phyloP scores from a whole-genome alignment of 2,797 vertebrate species.

The Sebastes alutus region DNA sequence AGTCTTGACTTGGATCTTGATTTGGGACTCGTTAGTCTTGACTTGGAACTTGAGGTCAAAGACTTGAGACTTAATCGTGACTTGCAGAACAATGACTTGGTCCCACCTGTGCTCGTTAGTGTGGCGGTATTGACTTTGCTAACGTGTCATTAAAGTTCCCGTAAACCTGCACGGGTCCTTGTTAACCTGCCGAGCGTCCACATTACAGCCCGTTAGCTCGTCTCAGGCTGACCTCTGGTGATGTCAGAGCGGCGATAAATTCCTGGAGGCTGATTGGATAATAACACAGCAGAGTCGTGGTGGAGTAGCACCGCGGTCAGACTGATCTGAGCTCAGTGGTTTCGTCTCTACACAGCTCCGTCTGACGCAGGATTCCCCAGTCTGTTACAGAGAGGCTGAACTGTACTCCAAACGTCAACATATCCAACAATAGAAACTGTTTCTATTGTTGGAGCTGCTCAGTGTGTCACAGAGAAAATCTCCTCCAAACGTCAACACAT shows the following conservation, averaged over 20 bases:
- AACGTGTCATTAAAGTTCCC: conserved; percentile 12
- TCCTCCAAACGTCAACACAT: conserved; percentile 4
- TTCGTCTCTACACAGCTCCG: conserved; percentile 59
- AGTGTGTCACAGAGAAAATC: no score
- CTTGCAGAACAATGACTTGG: neutral
- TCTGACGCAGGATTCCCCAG: conserved; percentile 66
- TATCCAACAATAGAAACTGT: conserved; percentile 39
- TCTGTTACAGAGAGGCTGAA: neutral
- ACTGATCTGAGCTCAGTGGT: conserved; percentile 63
- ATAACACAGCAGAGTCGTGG: conserved; percentile 67
- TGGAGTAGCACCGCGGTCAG: conserved; percentile 60
- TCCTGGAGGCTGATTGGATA: conserved; percentile 72
- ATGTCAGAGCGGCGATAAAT: conserved; percentile 48
- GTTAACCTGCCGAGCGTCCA: neutral
- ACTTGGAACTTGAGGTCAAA: no score
- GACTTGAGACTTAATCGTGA: neutral
- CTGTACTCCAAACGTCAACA: conserved; percentile 29
- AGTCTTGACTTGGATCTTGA: neutral
- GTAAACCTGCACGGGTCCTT: neutral
- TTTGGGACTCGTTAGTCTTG: neutral
- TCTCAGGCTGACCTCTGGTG: conserved; percentile 29
- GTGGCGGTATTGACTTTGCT: neutral
- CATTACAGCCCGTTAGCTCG: conserved; percentile 16
- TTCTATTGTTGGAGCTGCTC: conserved; percentile 49
- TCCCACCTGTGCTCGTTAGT: neutral